A percentile compares a stretch with the other conserved stretches of the same genome.
Conservation (phyloP, 2,888 invertebrate species). For the Diplolepis rosae region DNA sequence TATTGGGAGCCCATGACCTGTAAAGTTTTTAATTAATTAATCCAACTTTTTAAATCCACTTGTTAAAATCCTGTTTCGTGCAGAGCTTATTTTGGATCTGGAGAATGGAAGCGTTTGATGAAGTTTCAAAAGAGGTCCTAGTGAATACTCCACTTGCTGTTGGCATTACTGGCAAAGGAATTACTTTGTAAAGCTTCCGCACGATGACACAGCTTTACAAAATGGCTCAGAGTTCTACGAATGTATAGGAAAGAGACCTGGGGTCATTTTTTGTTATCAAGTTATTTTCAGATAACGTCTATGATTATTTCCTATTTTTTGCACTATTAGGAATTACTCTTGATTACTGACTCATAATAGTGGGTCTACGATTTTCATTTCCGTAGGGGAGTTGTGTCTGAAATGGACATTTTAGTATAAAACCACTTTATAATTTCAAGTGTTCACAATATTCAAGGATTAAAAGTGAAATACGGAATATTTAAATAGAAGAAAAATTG, state of each 20-base stretch:
- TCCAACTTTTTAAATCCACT: not conserved
- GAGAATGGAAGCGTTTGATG: constrained; percentile 6
- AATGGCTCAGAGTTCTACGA: not conserved
- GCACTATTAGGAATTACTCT: no score
- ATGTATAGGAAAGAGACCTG: not conserved
- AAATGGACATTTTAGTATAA: no score
- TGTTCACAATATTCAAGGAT: no score
- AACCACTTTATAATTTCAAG: no score
- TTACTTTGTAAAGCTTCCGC: constrained; percentile 10
- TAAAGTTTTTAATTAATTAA: not conserved
- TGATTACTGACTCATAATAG: no score
- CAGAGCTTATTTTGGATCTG: not conserved
- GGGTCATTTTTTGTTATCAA: no score
- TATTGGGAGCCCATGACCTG: not conserved
- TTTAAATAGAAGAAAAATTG: no score
- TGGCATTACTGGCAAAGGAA: not conserved
- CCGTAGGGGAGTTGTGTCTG: no score
- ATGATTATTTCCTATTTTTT: no score
- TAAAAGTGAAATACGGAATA: no score
- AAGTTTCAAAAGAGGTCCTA: constrained; percentile 13
- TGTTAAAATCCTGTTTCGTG: not conserved
- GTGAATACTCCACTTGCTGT: not conserved
- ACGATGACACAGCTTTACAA: not conserved
- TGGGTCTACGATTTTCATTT: no score
- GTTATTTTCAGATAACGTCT: no score